A percentile compares a stretch with the other conserved stretches of the same genome.
These are phyloP conservation scores for Gobio gobio DNA, from an alignment of 2,113 vertebrate species.

Conservation along the genomic window DNA sequence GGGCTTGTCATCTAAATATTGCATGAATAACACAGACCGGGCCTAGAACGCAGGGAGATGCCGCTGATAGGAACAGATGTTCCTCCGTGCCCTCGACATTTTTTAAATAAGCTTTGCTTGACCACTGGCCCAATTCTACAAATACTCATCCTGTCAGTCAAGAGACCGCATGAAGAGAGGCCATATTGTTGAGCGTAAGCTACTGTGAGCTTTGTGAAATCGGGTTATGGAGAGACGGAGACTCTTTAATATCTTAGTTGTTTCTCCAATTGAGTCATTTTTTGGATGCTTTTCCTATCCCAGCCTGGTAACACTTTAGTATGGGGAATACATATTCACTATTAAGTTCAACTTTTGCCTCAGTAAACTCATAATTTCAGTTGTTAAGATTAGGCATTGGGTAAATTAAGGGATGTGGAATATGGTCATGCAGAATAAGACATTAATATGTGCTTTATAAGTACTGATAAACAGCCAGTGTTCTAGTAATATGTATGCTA, in stretches of 20 bases:
- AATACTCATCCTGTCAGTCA: conserved; percentile 45
- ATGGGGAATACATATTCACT: too few relatives aligned
- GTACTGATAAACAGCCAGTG: too few relatives aligned
- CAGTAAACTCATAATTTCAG: too few relatives aligned
- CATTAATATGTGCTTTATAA: too few relatives aligned
- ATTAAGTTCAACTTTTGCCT: too few relatives aligned
- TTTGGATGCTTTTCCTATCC: not conserved
- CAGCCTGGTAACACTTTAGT: too few relatives aligned
- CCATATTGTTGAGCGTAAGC: not conserved
- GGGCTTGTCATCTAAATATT: conserved; percentile 76
- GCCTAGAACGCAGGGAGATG: conserved; percentile 67
- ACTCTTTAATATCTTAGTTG: not conserved
- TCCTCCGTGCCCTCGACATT: conserved; percentile 61
- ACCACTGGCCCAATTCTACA: conserved; percentile 47
- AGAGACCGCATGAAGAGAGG: conserved; percentile 2
- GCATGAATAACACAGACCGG: conserved; percentile 73
- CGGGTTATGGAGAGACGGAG: not conserved
- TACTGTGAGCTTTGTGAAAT: not conserved
- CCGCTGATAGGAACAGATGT: conserved; percentile 72
- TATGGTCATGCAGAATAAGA: too few relatives aligned
- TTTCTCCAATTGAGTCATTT: not conserved
- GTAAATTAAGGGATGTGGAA: too few relatives aligned
- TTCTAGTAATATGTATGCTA: too few relatives aligned
- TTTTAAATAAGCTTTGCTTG: conserved; percentile 65
- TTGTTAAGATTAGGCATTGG: too few relatives aligned